Conservation (phyloP, 2,113 vertebrate species). For the Dicerorhinus sumatrensis region DNA sequence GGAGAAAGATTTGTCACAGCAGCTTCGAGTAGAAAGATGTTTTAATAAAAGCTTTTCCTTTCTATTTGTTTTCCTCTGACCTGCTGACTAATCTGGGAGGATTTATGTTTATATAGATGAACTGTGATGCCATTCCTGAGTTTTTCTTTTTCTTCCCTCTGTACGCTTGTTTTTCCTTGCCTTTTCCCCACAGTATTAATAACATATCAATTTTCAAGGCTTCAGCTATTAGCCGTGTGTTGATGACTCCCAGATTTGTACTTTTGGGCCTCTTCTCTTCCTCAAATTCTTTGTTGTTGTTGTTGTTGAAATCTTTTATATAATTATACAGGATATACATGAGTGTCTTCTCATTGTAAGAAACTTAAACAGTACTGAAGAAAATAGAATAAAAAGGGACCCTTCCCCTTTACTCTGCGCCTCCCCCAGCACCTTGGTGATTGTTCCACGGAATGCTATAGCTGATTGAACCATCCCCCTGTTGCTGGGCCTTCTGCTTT, state of each 20-base stretch:
- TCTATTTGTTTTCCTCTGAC: constrained; percentile 54
- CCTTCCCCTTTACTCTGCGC: not conserved
- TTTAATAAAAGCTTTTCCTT: not conserved
- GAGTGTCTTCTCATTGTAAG: constrained; percentile 23
- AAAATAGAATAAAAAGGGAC: not conserved
- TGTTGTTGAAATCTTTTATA: constrained; percentile 72
- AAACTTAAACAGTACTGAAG: not conserved
- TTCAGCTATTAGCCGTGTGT: not conserved
- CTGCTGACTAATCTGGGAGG: not conserved
- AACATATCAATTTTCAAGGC: not conserved
- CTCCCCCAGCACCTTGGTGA: not conserved
- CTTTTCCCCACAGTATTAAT: not conserved
- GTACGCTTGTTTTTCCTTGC: not conserved
- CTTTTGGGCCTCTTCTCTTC: constrained; percentile 17
- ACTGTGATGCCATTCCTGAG: not conserved
- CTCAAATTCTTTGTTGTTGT: constrained; percentile 80
- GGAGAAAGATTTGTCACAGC: not conserved
- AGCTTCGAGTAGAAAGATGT: not conserved
- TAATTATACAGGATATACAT: constrained; percentile 23
- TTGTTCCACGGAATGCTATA: not conserved
- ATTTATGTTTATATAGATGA: not conserved
- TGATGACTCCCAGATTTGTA: not conserved
- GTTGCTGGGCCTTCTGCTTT: not conserved
- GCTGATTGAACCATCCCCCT: not conserved
- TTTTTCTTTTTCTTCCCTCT: constrained; percentile 23